phyloP scores from a whole-genome alignment of 2,113 vertebrate genomes.

The Nettapus auritus region DNA sequence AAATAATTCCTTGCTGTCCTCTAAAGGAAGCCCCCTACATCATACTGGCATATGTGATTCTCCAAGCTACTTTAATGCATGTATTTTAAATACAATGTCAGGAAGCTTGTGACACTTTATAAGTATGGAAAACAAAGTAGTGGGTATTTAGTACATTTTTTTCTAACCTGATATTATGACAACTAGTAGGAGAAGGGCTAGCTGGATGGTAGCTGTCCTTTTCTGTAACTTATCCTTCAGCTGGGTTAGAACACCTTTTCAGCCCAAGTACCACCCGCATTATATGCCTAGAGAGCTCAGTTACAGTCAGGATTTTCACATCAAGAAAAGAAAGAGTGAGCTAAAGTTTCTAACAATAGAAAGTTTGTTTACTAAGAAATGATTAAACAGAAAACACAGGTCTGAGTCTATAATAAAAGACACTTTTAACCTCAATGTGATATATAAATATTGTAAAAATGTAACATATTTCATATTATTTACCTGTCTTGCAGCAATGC shows the following conservation, averaged over 20 bases:
- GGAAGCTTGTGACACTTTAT: not conserved
- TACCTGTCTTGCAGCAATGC: not conserved
- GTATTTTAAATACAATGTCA: not conserved
- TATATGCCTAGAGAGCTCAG: not conserved
- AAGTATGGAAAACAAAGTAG: not conserved
- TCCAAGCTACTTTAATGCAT: not conserved
- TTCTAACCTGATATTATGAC: not conserved
- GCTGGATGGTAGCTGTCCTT: not conserved
- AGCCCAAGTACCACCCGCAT: not conserved
- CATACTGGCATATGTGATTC: not conserved
- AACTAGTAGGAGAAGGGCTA: not conserved
- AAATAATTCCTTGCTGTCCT: not conserved
- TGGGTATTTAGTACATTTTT: fast-evolving
- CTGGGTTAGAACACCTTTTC: not conserved
- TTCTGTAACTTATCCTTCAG: not conserved
- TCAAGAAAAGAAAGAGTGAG: not conserved
- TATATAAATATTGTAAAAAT: not conserved
- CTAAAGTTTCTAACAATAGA: not conserved
- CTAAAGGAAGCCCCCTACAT: not conserved
- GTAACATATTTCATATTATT: not conserved
- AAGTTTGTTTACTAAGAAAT: not conserved
- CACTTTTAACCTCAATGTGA: not conserved
- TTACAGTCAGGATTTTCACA: not conserved
- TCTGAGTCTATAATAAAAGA: not conserved
- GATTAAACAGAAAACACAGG: not conserved